A percentile compares a stretch with the other conserved stretches of the same genome.
Evolutionary conservation across 2,888 invertebrate genomes (phyloP).

Genomic region (Rhingia campestris): DNA sequence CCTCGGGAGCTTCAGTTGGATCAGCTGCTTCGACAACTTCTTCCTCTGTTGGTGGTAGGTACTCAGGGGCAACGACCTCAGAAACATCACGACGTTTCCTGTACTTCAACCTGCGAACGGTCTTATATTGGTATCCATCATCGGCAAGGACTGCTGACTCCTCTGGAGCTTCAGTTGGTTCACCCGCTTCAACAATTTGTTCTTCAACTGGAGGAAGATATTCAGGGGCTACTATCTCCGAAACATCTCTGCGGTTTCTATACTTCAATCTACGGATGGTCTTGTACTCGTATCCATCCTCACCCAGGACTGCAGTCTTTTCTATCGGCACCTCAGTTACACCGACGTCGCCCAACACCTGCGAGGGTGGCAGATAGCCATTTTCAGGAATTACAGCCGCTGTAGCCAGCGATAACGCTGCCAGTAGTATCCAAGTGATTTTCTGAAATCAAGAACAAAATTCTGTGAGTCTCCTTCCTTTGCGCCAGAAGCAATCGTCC

Average conservation of each 20-base stretch:
- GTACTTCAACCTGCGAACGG: conserved; percentile 36
- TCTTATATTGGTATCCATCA: conserved; percentile 45
- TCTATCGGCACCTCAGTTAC: too few relatives aligned
- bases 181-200: neutral
- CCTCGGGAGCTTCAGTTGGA: conserved; percentile 2
- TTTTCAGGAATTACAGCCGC: conserved; percentile 32
- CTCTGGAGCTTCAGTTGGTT: neutral
- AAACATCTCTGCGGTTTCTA: too few relatives aligned
- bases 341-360: too few relatives aligned
- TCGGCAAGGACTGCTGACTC: conserved; percentile 25
- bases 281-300: too few relatives aligned
- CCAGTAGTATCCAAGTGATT: conserved; percentile 37
- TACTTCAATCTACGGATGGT: too few relatives aligned
- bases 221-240: neutral
- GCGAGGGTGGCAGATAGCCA: conserved; percentile 42
- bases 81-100: conserved; percentile 49
- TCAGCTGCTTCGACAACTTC: neutral
- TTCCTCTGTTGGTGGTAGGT: conserved; percentile 68
- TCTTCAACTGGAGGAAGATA: conserved; percentile 36
- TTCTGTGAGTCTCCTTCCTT: neutral
- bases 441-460: conserved; percentile 14
- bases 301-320: too few relatives aligned
- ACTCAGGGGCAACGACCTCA: conserved; percentile 42
- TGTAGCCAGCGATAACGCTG: conserved; percentile 8
- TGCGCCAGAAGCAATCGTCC: neutral